A percentile compares a stretch with the other conserved stretches of the same genome.
These are phyloP conservation scores for Ophion costatus DNA, from an alignment of 2,888 invertebrate genomes.

Conservation along the genomic window DNA sequence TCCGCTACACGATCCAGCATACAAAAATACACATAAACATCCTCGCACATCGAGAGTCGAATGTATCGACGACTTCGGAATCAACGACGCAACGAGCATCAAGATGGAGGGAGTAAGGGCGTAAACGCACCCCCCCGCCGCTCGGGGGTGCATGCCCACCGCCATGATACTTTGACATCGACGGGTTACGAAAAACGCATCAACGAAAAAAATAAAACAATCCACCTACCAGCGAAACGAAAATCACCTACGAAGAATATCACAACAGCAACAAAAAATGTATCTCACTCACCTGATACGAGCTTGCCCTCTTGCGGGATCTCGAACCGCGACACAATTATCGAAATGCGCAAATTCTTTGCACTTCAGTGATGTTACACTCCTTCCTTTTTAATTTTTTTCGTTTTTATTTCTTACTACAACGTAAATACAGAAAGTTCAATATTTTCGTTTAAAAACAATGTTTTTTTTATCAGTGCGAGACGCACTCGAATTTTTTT, in stretches of 20 bases:
- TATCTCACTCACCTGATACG: constrained; percentile 23
- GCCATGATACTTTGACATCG: constrained; percentile 26
- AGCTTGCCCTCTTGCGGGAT: constrained; percentile 12
- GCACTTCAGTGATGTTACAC: neutral
- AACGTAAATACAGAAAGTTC: constrained; percentile 47
- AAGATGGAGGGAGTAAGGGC: constrained; percentile 33
- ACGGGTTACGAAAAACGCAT: neutral
- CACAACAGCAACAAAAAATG: neutral
- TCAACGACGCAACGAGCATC: constrained; percentile 24
- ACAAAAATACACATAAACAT: neutral
- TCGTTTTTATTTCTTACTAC: constrained; percentile 24
- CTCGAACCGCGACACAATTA: neutral
- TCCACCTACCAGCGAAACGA: neutral
- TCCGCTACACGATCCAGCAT: constrained; percentile 5
- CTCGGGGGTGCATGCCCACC: constrained; percentile 4
- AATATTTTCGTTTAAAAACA: constrained; percentile 7
- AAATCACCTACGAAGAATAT: neutral
- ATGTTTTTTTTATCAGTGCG: constrained; percentile 22
- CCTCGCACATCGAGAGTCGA: constrained; percentile 51
- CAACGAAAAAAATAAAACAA: neutral
- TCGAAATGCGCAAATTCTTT: neutral
- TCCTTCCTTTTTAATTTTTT: neutral
- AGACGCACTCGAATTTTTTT: constrained; percentile 42
- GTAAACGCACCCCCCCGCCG: constrained; percentile 51
- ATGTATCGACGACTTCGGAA: constrained; percentile 67